Percentiles rank a stretch among this genome's conserved stretches.
Conservation (phyloP, 2,113 vertebrate species). For the Lasiurus borealis region DNA sequence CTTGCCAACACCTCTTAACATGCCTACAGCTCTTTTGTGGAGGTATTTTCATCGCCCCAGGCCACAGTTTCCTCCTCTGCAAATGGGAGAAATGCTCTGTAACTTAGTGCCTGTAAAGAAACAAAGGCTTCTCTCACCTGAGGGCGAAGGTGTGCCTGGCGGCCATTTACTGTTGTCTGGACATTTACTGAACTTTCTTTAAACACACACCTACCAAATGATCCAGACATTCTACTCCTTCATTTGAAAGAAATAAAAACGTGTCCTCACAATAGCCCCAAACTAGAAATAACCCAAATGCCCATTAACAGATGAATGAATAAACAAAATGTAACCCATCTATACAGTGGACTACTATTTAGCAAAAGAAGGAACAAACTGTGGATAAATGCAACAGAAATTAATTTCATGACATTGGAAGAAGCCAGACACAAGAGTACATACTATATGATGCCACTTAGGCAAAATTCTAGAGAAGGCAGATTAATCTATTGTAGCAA, state of each 20-base stretch:
- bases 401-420: background rate
- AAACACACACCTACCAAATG: background rate
- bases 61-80: background rate
- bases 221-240: background rate
- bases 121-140: background rate
- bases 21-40: background rate
- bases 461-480: background rate
- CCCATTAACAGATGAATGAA: background rate
- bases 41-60: background rate
- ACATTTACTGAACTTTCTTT: background rate
- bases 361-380: background rate
- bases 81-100: background rate
- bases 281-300: conserved; percentile 6
- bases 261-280: background rate
- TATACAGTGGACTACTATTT: background rate
- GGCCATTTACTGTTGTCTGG: background rate
- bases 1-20: background rate
- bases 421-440: background rate
- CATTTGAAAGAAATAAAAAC: background rate
- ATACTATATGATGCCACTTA: background rate
- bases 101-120: background rate
- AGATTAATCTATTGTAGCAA: background rate
- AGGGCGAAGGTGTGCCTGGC: background rate
- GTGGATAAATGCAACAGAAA: background rate
- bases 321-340: background rate